Evolutionary conservation across 2,797 vertebrate genomes (phyloP).

Genomic region (Holocentrus rufus): DNA sequence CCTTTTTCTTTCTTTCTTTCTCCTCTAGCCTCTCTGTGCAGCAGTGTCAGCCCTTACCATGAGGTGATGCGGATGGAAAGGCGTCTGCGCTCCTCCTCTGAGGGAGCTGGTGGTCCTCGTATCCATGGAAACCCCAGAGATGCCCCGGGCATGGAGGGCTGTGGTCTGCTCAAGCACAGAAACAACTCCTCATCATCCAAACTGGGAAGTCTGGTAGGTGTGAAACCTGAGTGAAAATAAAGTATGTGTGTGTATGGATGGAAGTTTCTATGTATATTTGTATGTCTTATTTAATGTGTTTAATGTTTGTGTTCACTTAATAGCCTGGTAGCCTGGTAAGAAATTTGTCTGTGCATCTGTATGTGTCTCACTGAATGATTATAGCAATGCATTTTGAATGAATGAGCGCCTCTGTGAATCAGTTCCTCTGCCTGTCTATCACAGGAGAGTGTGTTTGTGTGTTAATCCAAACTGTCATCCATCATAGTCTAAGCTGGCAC

Average conservation of each 20-base stretch:
- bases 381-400: neutral
- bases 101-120: constrained; percentile 92
- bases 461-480: neutral
- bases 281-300: no score
- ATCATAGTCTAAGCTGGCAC: neutral
- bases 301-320: no score
- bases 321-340: no score
- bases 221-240: neutral
- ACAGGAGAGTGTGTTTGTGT: neutral
- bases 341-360: neutral
- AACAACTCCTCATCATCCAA: constrained; percentile 94
- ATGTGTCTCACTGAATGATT: neutral
- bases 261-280: no score
- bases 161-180: constrained; percentile 88
- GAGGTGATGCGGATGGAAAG: constrained; percentile 91
- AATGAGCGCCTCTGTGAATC: neutral
- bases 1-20: neutral
- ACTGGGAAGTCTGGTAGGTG: constrained; percentile 95
- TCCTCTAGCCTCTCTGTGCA: constrained; percentile 86
- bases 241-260: no score
- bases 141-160: constrained; percentile 83
- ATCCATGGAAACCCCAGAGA: constrained; percentile 90
- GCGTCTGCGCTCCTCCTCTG: constrained; percentile 93
- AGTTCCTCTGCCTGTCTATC: neutral
- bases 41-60: constrained; percentile 90